Base-by-base conservation (phyloP, 2,888 invertebrate species). In the Agrochola circellaris region DNA sequence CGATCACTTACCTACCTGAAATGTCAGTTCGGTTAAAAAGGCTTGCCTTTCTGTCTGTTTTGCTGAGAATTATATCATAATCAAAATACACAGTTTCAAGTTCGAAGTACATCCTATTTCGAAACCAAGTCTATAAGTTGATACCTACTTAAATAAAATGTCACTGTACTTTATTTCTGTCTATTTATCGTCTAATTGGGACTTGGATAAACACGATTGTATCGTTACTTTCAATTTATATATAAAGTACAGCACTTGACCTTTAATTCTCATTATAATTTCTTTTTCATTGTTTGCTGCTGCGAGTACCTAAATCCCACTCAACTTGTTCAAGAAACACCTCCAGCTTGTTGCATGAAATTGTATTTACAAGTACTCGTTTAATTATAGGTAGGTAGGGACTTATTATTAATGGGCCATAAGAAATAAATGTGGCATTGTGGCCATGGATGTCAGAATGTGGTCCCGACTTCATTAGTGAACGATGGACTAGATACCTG, bases 1-100 rank as follows among this genome's bases (percentile, higher is more conserved):
- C 68, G 65, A 65, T 79, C 45, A 82, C 82, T 75, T 75, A 82
- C 15, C 62, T 81, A 79, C 20, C 58, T 64, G 51, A 51, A 67
- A 75, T 82, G 51, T 34, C 42, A 60, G 56, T 58, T 67, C 9
- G 17, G 17, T 15, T 51, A 13, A 67, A 67, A 67, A 79, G 45
- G 15, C 26, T 68, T 34, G 42, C n/a, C 62, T 51, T 51, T 20
- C 20, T 51, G 48, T 17, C 48, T 51, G 48, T 38, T 34, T 54
- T 51, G 1, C 20, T 20, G 6, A 42, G n/a, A 38, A 17, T n/a
- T 17, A 8, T 17, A n/a, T 9, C 17, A 17, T 20, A 5, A 6
- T 42, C 58, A 26, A n/a, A n/a, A n/a, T 5, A 65, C 2, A 6
- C 11, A 26, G 42, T 65, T 58, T 42, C 15, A 45, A 17, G 1